Evolutionary conservation across 2,888 invertebrate species (phyloP).

Genomic region (Diplolepis rosae): DNA sequence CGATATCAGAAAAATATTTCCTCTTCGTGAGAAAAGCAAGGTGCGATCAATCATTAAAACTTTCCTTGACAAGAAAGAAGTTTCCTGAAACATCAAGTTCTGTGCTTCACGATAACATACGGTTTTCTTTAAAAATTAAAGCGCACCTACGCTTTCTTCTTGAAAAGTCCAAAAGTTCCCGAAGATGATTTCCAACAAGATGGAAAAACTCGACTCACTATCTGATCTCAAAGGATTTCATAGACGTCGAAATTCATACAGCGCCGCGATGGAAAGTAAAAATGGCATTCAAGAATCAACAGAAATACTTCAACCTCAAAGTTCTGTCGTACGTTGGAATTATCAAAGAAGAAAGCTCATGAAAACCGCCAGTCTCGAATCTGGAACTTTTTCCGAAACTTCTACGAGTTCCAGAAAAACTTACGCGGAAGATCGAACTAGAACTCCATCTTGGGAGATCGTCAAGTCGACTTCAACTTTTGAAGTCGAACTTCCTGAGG

Average conservation of each 20-base stretch:
- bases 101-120: neutral
- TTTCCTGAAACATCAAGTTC: neutral
- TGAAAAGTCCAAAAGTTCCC: neutral
- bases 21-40: neutral
- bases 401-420: slow-evolving; percentile 40
- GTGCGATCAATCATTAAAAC: neutral
- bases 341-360: slow-evolving; percentile 31
- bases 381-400: slow-evolving; percentile 53
- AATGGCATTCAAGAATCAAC: slow-evolving; percentile 47
- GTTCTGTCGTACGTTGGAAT: slow-evolving; percentile 25
- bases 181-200: neutral
- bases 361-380: slow-evolving; percentile 50
- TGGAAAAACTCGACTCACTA: slow-evolving; percentile 1
- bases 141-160: neutral
- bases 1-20: neutral
- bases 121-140: neutral
- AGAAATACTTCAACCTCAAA: slow-evolving; percentile 41
- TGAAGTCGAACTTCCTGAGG: slow-evolving; percentile 59
- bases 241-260: slow-evolving; percentile 62
- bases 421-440: slow-evolving; percentile 39
- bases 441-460: slow-evolving; percentile 51
- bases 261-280: slow-evolving; percentile 57
- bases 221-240: slow-evolving; percentile 36
- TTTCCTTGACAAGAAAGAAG: neutral
- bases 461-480: slow-evolving; percentile 47